Conservation (phyloP, 2,113 vertebrate genomes). For the Myrmophylax atrothorax region DNA sequence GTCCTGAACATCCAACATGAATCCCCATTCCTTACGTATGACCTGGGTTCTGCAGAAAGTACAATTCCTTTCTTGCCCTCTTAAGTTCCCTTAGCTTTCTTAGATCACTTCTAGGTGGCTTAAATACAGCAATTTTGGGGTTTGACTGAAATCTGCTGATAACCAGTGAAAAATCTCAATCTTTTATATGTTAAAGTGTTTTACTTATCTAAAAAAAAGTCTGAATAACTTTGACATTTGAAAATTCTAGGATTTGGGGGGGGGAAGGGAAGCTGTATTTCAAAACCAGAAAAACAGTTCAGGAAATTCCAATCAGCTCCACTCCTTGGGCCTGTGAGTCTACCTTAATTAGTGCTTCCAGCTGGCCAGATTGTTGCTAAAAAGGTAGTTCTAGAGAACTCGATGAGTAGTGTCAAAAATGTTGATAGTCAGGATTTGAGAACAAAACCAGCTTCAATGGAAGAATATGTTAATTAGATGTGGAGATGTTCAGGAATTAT, state of each 20-base stretch:
- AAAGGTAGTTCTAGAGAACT: background rate
- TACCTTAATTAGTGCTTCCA: slow-evolving; percentile 36
- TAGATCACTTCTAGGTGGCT: background rate
- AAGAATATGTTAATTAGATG: slow-evolving; percentile 8
- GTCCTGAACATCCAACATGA: background rate
- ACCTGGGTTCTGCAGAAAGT: background rate
- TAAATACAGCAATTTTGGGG: background rate
- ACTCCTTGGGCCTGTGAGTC: background rate
- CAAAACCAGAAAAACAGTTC: slow-evolving; percentile 28
- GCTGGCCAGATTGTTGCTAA: background rate
- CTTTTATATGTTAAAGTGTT: background rate
- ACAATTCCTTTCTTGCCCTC: background rate
- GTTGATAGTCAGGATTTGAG: background rate
- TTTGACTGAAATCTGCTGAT: background rate
- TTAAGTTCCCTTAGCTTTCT: background rate
- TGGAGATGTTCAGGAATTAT: background rate
- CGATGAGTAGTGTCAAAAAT: background rate
- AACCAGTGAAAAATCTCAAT: background rate
- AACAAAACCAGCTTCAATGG: slow-evolving; percentile 3
- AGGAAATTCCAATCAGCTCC: slow-evolving; percentile 34
- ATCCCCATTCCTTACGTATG: background rate
- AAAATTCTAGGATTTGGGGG: background rate
- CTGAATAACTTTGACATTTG: background rate
- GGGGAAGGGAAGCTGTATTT: background rate
- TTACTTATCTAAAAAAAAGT: background rate